Evolutionary conservation across 1,140 invertebrate species (phyloP).

Genomic region (Tetragonula clypearis): DNA sequence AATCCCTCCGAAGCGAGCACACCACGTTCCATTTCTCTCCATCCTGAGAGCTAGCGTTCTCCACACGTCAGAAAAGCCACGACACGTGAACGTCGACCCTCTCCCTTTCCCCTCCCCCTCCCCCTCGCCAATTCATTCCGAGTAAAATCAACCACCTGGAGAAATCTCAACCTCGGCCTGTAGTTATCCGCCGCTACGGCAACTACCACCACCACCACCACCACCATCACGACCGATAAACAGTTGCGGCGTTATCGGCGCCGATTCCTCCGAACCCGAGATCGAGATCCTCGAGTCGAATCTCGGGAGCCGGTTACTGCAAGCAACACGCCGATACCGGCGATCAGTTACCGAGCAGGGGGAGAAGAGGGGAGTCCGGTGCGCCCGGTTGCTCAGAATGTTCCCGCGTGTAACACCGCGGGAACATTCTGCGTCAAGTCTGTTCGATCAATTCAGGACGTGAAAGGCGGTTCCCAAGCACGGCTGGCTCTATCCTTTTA

Average conservation of each 20-base stretch:
- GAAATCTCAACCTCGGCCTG: not conserved
- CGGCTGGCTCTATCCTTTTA: conserved; percentile 53
- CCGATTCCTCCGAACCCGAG: not conserved
- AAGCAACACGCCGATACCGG: too few relatives aligned
- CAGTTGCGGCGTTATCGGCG: not conserved
- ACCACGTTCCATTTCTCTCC: not conserved
- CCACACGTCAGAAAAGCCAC: not conserved
- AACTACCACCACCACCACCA: too few relatives aligned
- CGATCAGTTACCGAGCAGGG: not conserved
- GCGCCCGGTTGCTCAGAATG: not conserved
- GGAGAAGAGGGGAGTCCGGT: not conserved
- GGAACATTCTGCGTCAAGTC: conserved; percentile 63
- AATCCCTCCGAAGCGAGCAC: not conserved
- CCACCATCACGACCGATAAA: not conserved
- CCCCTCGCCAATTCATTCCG: too few relatives aligned
- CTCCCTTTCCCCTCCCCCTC: not conserved
- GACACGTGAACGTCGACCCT: not conserved
- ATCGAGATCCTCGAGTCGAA: not conserved
- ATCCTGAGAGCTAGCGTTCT: too few relatives aligned
- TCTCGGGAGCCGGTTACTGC: too few relatives aligned
- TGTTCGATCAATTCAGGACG: conserved; percentile 54
- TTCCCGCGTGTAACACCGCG: conserved; percentile 46
- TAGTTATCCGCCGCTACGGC: too few relatives aligned
- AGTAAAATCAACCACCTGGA: not conserved
- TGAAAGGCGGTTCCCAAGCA: conserved; percentile 55